Evolutionary conservation across 1,140 invertebrate genomes (phyloP).

Genomic region (Drosophila baimaii): DNA sequence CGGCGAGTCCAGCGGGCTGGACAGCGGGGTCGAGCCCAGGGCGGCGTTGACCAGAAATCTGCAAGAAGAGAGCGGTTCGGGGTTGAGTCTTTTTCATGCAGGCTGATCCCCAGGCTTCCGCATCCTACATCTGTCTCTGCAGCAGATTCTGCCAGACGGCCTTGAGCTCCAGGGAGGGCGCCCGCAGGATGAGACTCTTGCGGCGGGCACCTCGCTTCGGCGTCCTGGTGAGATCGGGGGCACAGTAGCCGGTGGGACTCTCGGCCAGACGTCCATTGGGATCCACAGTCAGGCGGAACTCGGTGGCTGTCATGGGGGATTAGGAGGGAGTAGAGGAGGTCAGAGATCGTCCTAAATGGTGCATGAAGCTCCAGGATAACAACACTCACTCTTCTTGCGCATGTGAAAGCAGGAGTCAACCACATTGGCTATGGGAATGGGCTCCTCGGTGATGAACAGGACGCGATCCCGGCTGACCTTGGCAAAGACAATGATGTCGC

Average conservation of each 20-base stretch:
- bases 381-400: constrained; percentile 89
- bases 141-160: constrained; percentile 95
- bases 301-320: constrained; percentile 86
- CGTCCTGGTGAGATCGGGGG: constrained; percentile 86
- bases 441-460: constrained; percentile 93
- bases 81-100: too few relatives aligned
- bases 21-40: constrained; percentile 85
- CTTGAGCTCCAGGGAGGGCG: constrained; percentile 92
- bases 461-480: constrained; percentile 93
- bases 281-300: constrained; percentile 88
- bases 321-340: neutral
- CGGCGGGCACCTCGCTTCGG: constrained; percentile 87
- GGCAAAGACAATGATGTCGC: constrained; percentile 92
- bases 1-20: constrained; percentile 87
- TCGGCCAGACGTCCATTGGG: constrained; percentile 86
- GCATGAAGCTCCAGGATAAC: neutral
- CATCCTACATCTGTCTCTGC: constrained; percentile 92
- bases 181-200: constrained; percentile 89
- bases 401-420: constrained; percentile 93
- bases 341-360: neutral
- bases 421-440: constrained; percentile 90
- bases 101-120: too few relatives aligned
- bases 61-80: constrained; percentile 12
- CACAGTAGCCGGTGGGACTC: constrained; percentile 88
- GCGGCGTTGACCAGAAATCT: constrained; percentile 88